A percentile compares a stretch with the other conserved stretches of the same genome.
These are phyloP conservation scores for Pituophis catenifer DNA, from an alignment of 2,113 vertebrate genomes.

Conservation along the genomic window DNA sequence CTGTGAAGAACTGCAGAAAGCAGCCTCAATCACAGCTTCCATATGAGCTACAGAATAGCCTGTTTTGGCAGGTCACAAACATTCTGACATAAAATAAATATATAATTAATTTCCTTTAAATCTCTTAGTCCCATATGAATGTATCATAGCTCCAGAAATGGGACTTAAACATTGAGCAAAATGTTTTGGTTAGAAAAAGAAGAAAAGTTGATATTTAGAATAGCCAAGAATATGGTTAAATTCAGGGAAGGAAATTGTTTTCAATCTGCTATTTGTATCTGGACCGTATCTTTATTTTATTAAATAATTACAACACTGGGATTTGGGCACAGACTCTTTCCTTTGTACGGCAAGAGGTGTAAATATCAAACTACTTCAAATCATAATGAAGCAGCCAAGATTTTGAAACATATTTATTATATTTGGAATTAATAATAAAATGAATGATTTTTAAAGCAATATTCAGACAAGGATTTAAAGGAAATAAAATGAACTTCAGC, in stretches of 20 bases:
- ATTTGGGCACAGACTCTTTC: slow-evolving; percentile 24
- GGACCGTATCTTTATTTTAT: slow-evolving; percentile 30
- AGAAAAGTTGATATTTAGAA: background rate
- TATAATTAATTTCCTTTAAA: background rate
- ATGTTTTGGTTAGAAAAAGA: background rate
- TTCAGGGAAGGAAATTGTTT: slow-evolving; percentile 21
- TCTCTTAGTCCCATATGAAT: background rate
- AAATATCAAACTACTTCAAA: slow-evolving; percentile 65
- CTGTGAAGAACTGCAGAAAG: background rate
- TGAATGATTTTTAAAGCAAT: slow-evolving; percentile 55
- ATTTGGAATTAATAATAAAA: slow-evolving; percentile 76
- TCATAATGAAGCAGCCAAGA: slow-evolving; percentile 72
- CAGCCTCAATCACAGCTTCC: background rate
- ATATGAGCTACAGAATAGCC: background rate
- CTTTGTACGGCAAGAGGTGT: slow-evolving; percentile 53
- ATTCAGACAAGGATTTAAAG: slow-evolving; percentile 52
- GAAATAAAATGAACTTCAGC: slow-evolving; percentile 63
- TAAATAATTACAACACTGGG: slow-evolving; percentile 45
- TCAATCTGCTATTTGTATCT: slow-evolving; percentile 52
- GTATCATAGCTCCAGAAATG: background rate
- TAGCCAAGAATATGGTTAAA: slow-evolving; percentile 16
- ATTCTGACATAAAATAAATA: background rate
- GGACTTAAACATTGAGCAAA: background rate
- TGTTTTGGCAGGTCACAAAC: background rate
- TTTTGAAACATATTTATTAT: slow-evolving; percentile 70